Evolutionary conservation across 2,113 vertebrate species (phyloP).

Genomic region (Prochilodus magdalenae): DNA sequence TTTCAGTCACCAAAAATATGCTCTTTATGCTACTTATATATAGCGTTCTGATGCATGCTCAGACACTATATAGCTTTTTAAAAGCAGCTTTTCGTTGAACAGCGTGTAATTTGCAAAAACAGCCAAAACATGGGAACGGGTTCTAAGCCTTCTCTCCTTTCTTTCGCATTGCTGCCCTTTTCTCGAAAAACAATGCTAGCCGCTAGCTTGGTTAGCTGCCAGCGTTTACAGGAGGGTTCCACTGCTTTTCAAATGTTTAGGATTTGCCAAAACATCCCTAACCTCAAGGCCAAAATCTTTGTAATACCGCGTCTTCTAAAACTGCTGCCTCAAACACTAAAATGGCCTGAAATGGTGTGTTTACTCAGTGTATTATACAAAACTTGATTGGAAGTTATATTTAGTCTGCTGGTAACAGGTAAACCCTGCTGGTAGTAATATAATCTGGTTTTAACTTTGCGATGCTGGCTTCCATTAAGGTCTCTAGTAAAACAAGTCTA

Average conservation of each 20-base stretch:
- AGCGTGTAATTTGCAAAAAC: constrained; percentile 15
- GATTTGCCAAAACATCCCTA: background rate
- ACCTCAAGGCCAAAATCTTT: background rate
- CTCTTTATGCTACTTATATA: background rate
- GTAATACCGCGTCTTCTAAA: background rate
- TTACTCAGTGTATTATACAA: too few species aligned
- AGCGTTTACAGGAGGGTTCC: background rate
- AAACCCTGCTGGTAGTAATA: too few species aligned
- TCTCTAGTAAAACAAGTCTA: too few species aligned
- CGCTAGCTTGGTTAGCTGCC: background rate
- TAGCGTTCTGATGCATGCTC: background rate
- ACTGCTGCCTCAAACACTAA: too few species aligned
- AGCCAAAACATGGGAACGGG: background rate
- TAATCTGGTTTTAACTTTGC: too few species aligned
- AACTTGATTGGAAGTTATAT: too few species aligned
- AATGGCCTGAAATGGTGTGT: too few species aligned
- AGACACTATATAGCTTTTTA: constrained; percentile 20
- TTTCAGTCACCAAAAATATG: constrained; percentile 10
- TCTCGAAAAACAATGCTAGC: background rate
- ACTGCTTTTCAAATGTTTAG: background rate
- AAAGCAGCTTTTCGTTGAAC: constrained; percentile 11
- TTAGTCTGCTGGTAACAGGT: too few species aligned
- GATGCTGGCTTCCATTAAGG: too few species aligned
- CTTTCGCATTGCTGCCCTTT: background rate
- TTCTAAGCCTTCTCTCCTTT: background rate